Evolutionary conservation across 2,888 invertebrate species (phyloP), one percentile per base, ranked within the genome.

Genomic region (Agapostemon virescens): DNA sequence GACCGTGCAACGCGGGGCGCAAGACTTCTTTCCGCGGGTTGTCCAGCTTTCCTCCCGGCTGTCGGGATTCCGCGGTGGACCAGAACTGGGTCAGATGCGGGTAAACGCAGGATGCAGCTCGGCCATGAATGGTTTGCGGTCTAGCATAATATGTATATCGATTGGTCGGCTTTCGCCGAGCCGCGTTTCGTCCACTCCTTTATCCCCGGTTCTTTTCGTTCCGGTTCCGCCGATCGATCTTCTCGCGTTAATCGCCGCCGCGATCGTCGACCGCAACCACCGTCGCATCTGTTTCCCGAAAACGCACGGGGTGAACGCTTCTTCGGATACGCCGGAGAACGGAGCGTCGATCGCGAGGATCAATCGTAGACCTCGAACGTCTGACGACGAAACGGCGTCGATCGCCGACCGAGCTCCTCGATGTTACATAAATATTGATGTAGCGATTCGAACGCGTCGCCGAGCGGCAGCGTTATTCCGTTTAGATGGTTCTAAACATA

Each of bases 401-500:
- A 83, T 85, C 78, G 86, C 81, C 86, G 84, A 81, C 74, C 72
- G n/a, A 83, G 84, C 84, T 80, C 77, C 84, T 80, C 77, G 70
- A 81, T 81, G 86, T 85, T 84, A 88, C 88, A 83, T 86, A 89
- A 89, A 90, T 89, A 90, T n/a, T 89, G 91, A 91, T 86, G 87
- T 87, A 84, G 83, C 81, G 89, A 88, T 86, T 87, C 87, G 88
- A 88, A 88, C 88, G 87, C 86, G 88, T 88, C 85, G 36, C 81
- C 42, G 52, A 55, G 64, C 26, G 68, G 73, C 74, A 42, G 73
- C 23, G 33, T 58, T 49, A 55, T 67, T 66, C 42, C 52, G 30
- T 63, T 42, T 58, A 74, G 74, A 49, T 63, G 45, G 74, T 77
- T 69, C 85, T 81, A 88, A 88, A 85, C 80, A 86, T 85, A 84